Conservation (phyloP, 1,140 invertebrate genomes). For the Teleogryllus occipitalis region DNA sequence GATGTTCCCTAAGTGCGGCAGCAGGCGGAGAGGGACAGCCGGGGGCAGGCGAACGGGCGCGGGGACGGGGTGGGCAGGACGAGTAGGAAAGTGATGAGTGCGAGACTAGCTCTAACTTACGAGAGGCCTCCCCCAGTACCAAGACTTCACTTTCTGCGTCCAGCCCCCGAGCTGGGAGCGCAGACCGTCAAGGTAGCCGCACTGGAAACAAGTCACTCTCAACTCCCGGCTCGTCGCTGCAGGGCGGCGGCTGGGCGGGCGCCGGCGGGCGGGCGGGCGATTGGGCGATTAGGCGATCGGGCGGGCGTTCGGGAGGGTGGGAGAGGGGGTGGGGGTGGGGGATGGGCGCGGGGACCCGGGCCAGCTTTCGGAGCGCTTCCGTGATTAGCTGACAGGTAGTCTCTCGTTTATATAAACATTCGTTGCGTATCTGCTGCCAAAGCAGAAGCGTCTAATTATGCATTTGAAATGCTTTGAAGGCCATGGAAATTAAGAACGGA, state of each 20-base stretch:
- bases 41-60: neutral
- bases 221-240: neutral
- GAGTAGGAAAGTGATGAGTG: neutral
- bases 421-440: too few species aligned
- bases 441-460: too few species aligned
- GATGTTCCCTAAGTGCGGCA: conserved; percentile 71
- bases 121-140: conserved; percentile 89
- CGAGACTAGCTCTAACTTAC: conserved; percentile 57
- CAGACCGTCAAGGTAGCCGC: conserved; percentile 84
- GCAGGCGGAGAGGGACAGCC: conserved; percentile 46
- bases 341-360: too few species aligned
- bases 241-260: neutral
- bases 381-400: too few species aligned
- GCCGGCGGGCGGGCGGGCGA: too few species aligned
- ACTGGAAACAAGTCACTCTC: conserved; percentile 44
- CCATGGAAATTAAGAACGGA: too few species aligned
- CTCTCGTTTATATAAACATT: too few species aligned
- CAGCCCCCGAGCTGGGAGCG: conserved; percentile 82
- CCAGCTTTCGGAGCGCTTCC: too few species aligned
- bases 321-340: too few species aligned
- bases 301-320: too few species aligned
- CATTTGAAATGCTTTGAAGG: too few species aligned
- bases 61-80: neutral
- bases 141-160: conserved; percentile 88
- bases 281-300: neutral